Evolutionary conservation across 2,797 vertebrate species (phyloP).

Genomic region (Lagodon rhomboides): DNA sequence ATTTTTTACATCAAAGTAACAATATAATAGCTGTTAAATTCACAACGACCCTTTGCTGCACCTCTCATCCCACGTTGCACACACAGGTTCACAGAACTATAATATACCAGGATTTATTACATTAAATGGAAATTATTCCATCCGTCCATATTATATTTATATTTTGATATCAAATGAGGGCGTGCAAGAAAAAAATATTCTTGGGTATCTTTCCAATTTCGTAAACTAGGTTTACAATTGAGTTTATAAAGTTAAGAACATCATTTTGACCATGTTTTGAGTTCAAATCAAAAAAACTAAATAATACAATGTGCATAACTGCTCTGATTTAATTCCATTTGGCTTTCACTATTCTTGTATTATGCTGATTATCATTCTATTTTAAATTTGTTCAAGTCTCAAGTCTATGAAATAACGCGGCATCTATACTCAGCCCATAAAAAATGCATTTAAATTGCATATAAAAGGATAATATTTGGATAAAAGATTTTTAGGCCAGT

Average conservation of each 20-base stretch:
- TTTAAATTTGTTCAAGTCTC: not conserved
- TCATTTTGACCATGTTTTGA: not conserved
- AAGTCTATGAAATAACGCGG: not conserved
- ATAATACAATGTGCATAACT: not conserved
- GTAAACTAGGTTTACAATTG: too few relatives aligned
- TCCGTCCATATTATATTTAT: not conserved
- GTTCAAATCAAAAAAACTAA: not conserved
- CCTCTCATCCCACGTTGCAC: not conserved
- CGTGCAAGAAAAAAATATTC: not conserved
- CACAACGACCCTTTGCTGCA: not conserved
- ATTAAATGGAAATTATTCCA: conserved; percentile 1
- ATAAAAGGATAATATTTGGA: conserved; percentile 20
- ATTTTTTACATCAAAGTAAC: conserved; percentile 36
- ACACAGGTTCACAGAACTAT: not conserved
- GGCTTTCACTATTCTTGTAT: not conserved
- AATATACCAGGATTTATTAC: conserved; percentile 24
- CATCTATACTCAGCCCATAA: not conserved
- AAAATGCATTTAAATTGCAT: conserved; percentile 13
- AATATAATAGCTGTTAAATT: conserved; percentile 28
- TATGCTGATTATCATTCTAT: not conserved
- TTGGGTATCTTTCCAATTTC: too few relatives aligned
- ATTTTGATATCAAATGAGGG: conserved; percentile 1
- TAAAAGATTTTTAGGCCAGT: conserved; percentile 3
- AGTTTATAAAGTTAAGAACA: too few relatives aligned
- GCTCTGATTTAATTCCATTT: not conserved